Percentiles rank a stretch among this genome's conserved stretches.
phyloP scores from a whole-genome alignment of 2,888 invertebrate species.

The Galerucella pusilla region DNA sequence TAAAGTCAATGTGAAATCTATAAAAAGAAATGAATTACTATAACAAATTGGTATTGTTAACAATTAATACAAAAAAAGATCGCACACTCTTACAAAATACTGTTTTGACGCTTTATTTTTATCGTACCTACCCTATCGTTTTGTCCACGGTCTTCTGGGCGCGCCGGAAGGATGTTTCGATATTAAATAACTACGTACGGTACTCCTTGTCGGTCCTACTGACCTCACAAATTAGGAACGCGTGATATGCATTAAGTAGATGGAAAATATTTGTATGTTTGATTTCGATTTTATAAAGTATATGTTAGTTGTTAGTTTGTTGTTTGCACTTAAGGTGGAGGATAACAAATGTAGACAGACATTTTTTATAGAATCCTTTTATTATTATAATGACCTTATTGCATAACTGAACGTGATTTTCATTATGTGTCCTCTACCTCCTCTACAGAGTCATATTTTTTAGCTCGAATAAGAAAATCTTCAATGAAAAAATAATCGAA shows the following conservation, averaged over 20 bases:
- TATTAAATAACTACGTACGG: slow-evolving; percentile 21
- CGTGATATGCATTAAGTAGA: slow-evolving; percentile 19
- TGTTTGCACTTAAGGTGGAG: not conserved
- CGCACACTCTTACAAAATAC: not conserved
- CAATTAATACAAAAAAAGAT: too few relatives aligned
- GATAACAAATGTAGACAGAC: not conserved
- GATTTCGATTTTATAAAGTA: not conserved
- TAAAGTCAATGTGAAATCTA: too few relatives aligned
- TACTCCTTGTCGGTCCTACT: slow-evolving; percentile 33
- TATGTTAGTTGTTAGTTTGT: not conserved
- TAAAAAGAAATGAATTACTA: too few relatives aligned
- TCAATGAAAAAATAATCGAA: too few relatives aligned
- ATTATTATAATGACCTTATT: not conserved
- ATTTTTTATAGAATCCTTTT: not conserved
- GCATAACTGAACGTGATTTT: too few relatives aligned
- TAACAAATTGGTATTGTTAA: too few relatives aligned
- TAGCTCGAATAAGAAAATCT: too few relatives aligned
- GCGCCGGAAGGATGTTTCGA: slow-evolving; percentile 42
- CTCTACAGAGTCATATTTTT: too few relatives aligned
- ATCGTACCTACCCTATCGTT: slow-evolving; percentile 19
- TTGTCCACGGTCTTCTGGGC: slow-evolving; percentile 34
- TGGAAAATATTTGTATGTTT: not conserved
- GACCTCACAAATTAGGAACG: slow-evolving; percentile 16
- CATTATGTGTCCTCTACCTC: too few relatives aligned
- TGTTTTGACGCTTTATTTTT: not conserved